Percentiles rank a stretch among this genome's conserved stretches.
Conservation (phyloP, 2,888 invertebrate species). For the Anoncus sp. region DNA sequence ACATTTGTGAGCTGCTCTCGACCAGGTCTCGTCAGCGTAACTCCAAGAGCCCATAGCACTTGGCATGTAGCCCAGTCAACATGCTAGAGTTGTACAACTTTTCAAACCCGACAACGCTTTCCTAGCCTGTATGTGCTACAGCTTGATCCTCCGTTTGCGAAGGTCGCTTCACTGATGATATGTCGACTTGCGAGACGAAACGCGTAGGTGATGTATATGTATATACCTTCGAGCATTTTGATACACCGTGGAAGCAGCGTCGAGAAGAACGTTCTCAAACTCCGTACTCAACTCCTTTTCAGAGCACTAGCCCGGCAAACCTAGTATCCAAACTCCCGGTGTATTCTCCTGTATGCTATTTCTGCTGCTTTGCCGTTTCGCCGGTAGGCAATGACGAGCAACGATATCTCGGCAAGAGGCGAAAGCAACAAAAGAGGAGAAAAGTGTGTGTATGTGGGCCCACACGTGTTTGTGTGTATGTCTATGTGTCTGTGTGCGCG, state of each 20-base stretch:
- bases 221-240: slow-evolving; percentile 37
- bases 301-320: slow-evolving; percentile 15
- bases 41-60: slow-evolving; percentile 53
- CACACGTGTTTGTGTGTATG: too few species aligned
- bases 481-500: not conserved
- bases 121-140: slow-evolving; percentile 23
- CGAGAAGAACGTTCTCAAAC: slow-evolving; percentile 19
- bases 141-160: slow-evolving; percentile 29
- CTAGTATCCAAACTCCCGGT: slow-evolving; percentile 31
- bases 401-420: slow-evolving; percentile 32
- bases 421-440: slow-evolving; percentile 9
- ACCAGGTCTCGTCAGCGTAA: slow-evolving; percentile 44
- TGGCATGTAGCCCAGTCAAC: slow-evolving; percentile 58
- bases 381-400: slow-evolving; percentile 57
- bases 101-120: slow-evolving; percentile 32
- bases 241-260: slow-evolving; percentile 42
- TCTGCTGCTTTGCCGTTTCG: slow-evolving; percentile 20
- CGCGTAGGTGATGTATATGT: slow-evolving; percentile 20
- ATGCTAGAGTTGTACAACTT: slow-evolving; percentile 55
- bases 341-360: slow-evolving; percentile 31
- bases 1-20: slow-evolving; percentile 35
- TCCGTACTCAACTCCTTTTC: slow-evolving; percentile 24
- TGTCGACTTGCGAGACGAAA: slow-evolving; percentile 30
- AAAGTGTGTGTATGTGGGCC: slow-evolving; percentile 19
- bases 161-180: slow-evolving; percentile 38